A percentile compares a stretch with the other conserved stretches of the same genome.
Evolutionary conservation across 1,140 invertebrate species (phyloP).

Genomic region (Limonius californicus): DNA sequence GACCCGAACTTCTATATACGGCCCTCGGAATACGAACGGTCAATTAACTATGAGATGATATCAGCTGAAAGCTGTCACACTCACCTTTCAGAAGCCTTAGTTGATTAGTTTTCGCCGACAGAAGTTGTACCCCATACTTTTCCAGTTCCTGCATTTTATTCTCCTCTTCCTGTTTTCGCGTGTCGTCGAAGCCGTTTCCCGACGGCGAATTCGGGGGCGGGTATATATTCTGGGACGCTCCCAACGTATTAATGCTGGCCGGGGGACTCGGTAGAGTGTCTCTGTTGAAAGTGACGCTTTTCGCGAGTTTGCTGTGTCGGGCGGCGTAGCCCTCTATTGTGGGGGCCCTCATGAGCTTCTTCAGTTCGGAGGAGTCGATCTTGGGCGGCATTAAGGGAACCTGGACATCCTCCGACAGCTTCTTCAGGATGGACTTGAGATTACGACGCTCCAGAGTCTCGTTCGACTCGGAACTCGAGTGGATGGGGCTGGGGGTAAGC

Average conservation of each 20-base stretch:
- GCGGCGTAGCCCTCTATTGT: slow-evolving; percentile 83
- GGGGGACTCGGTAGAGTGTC: slow-evolving; percentile 78
- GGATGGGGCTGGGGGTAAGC: slow-evolving; percentile 42
- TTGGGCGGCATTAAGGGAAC: slow-evolving; percentile 44
- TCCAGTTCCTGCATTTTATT: slow-evolving; percentile 29
- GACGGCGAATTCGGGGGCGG: slow-evolving; percentile 30
- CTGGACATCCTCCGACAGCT: slow-evolving; percentile 59
- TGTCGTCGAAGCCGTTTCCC: slow-evolving; percentile 21
- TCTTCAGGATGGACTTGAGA: slow-evolving; percentile 81
- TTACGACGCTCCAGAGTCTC: slow-evolving; percentile 78
- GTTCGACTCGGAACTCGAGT: slow-evolving; percentile 67
- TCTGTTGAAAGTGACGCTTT: slow-evolving; percentile 84
- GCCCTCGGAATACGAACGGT: no score
- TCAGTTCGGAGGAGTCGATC: slow-evolving; percentile 55
- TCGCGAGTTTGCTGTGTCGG: slow-evolving; percentile 79
- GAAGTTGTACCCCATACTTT: slow-evolving; percentile 35
- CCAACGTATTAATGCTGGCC: slow-evolving; percentile 38
- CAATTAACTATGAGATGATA: no score
- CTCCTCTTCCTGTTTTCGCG: slow-evolving; percentile 28
- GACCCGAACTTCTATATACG: no score
- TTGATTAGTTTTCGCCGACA: slow-evolving; percentile 42
- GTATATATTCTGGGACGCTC: slow-evolving; percentile 33
- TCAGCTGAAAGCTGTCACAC: not conserved
- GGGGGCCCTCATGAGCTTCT: slow-evolving; percentile 68
- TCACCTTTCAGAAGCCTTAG: slow-evolving; percentile 44